Evolutionary conservation across 2,888 invertebrate genomes (phyloP).

Genomic region (Lasioglossum pauxillum): DNA sequence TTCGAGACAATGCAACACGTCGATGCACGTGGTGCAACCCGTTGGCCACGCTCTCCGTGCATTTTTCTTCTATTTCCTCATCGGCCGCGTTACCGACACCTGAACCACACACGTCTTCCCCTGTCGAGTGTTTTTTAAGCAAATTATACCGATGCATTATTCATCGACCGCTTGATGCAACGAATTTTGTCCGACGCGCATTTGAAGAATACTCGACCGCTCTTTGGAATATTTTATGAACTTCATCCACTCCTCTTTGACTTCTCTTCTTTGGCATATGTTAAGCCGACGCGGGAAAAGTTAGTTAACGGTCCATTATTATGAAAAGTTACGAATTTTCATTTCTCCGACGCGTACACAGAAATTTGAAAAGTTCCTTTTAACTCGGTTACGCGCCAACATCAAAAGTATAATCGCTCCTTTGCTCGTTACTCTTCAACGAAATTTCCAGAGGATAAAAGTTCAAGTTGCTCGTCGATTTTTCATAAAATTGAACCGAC

Average conservation of each 20-base stretch:
- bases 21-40: not conserved
- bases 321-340: not conserved
- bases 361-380: not conserved
- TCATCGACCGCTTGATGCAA: not conserved
- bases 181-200: slow-evolving; percentile 1
- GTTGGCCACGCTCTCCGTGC: not conserved
- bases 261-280: not conserved
- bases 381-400: not conserved
- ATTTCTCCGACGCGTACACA: not conserved
- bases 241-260: not conserved
- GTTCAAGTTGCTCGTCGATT: not conserved
- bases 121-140: slow-evolving; percentile 6
- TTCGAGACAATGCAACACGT: slow-evolving; percentile 23
- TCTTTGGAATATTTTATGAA: slow-evolving; percentile 12
- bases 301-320: slow-evolving; percentile 9
- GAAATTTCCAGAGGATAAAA: not conserved
- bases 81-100: not conserved
- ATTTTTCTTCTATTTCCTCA: slow-evolving; percentile 7
- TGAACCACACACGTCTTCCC: slow-evolving; percentile 3
- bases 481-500: not conserved
- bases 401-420: slow-evolving; percentile 1
- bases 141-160: slow-evolving; percentile 24
- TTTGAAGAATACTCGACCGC: not conserved
- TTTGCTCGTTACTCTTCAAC: not conserved
- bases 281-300: not conserved